Conservation (phyloP, 1,140 invertebrate genomes). For the Ceratina australensis region DNA sequence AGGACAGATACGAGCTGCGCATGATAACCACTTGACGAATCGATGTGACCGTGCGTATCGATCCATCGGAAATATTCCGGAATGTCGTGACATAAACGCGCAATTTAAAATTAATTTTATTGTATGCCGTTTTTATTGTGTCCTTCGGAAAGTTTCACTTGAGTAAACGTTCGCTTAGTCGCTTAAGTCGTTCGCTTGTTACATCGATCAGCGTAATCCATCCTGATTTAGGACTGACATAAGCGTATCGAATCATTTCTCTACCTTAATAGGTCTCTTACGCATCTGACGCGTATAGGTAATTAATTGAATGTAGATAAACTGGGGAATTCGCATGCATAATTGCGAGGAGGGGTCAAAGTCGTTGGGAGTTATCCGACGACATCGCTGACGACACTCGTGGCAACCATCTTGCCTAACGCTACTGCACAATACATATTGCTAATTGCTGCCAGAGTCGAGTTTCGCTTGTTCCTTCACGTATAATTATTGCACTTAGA, state of each 20-base stretch:
- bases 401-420: slow-evolving; percentile 2
- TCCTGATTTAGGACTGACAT: slow-evolving; percentile 1
- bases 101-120: slow-evolving; percentile 11
- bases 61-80: background rate
- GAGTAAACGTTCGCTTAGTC: slow-evolving; percentile 10
- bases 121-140: background rate
- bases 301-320: no score
- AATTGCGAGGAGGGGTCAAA: no score
- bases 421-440: slow-evolving; percentile 12
- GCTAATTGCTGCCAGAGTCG: slow-evolving; percentile 2
- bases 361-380: background rate
- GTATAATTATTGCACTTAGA: slow-evolving; percentile 16
- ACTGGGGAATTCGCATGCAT: no score
- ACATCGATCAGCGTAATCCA: slow-evolving; percentile 12
- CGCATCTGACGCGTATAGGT: no score
- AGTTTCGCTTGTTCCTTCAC: slow-evolving; percentile 8
- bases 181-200: slow-evolving; percentile 9
- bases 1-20: background rate
- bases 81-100: background rate
- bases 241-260: background rate
- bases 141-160: background rate
- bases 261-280: no score
- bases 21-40: background rate
- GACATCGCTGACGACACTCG: background rate
- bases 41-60: background rate